Evolutionary conservation across 2,888 invertebrate genomes (phyloP).

Genomic region (Athetis lepigone): DNA sequence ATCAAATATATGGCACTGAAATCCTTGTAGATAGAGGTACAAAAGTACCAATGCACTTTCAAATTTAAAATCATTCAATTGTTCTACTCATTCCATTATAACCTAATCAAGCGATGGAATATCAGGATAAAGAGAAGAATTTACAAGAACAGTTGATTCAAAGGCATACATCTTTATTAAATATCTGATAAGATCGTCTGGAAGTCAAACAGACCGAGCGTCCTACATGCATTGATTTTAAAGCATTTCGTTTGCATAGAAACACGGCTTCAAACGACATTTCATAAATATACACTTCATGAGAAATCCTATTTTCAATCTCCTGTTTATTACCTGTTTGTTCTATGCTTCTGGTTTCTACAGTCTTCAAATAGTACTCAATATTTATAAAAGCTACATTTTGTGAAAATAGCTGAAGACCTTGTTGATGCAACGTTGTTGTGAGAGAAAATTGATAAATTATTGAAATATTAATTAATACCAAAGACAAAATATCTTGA

Average conservation of each 20-base stretch:
- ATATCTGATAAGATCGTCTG: conserved; percentile 47
- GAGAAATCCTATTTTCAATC: conserved; percentile 39
- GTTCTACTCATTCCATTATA: conserved; percentile 9
- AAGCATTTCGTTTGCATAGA: conserved; percentile 30
- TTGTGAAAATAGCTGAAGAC: conserved; percentile 55
- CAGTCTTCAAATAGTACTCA: conserved; percentile 45
- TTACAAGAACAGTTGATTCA: conserved; percentile 19
- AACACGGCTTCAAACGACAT: conserved; percentile 30
- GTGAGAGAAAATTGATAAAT: conserved; percentile 40
- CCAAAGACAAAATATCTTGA: conserved; percentile 36
- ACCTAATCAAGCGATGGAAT: conserved; percentile 4
- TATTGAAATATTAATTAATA: conserved; percentile 50
- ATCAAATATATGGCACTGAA: too few relatives aligned
- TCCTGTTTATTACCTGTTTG: conserved; percentile 33
- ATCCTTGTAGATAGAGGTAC: too few relatives aligned
- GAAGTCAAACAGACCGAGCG: conserved; percentile 33
- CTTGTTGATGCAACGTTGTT: conserved; percentile 37
- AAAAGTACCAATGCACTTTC: too few relatives aligned
- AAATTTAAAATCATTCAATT: background rate
- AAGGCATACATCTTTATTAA: conserved; percentile 18
- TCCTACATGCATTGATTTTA: conserved; percentile 38
- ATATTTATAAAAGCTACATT: conserved; percentile 44
- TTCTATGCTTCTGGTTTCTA: conserved; percentile 24
- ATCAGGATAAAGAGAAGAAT: conserved; percentile 3
- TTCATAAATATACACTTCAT: conserved; percentile 30